Percentiles rank a stretch among this genome's conserved stretches.
These are phyloP conservation scores for Ornithoptera priamus DNA, from an alignment of 2,888 invertebrate genomes.

Conservation along the genomic window DNA sequence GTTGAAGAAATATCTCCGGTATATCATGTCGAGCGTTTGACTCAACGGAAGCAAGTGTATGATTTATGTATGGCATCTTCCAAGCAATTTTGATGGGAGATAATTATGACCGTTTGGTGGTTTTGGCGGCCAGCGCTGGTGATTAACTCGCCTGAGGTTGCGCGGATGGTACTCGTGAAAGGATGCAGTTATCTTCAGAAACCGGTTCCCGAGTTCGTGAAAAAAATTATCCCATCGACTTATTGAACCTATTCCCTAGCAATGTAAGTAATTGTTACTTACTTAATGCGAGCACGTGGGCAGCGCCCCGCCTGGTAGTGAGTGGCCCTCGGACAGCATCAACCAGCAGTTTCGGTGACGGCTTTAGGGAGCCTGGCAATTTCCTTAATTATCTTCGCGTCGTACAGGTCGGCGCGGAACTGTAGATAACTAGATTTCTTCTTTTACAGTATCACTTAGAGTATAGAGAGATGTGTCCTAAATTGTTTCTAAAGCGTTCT, in stretches of 20 bases:
- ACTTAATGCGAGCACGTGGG: no score
- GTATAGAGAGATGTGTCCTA: no score
- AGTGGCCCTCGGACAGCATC: no score
- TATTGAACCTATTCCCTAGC: conserved; percentile 38
- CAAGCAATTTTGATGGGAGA: neutral
- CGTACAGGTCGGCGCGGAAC: neutral
- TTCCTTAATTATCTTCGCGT: neutral
- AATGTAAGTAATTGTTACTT: neutral
- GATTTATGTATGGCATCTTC: neutral
- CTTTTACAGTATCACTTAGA: no score
- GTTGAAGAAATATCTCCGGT: no score
- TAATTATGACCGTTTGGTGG: conserved; percentile 39
- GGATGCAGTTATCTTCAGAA: conserved; percentile 39
- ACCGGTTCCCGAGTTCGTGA: conserved; percentile 38
- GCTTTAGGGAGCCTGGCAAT: neutral
- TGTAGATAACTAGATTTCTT: neutral
- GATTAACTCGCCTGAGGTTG: conserved; percentile 39
- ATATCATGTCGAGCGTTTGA: no score
- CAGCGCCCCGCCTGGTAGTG: no score
- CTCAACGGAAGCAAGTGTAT: no score
- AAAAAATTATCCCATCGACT: conserved; percentile 40
- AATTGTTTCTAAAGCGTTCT: no score
- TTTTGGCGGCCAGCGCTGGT: conserved; percentile 46
- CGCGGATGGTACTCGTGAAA: conserved; percentile 38
- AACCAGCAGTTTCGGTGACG: no score